Percentiles rank a stretch among this genome's conserved stretches.
Conservation (phyloP, 2,797 vertebrate species). For the Channa striata region DNA sequence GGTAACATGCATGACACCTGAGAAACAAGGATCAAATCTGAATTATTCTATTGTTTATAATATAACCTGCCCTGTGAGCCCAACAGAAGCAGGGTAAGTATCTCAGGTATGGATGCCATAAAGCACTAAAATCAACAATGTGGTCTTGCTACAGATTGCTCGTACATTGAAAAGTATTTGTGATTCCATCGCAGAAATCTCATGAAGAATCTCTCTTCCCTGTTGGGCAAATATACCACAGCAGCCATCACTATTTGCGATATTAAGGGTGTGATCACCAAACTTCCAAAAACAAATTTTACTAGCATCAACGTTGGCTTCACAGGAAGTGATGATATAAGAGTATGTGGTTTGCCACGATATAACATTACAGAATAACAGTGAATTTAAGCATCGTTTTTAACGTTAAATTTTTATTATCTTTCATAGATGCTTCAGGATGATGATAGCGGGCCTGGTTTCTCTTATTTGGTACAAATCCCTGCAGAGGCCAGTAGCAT, state of each 20-base stretch:
- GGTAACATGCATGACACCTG: neutral
- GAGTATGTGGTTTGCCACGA: conserved; percentile 31
- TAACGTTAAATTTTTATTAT: neutral
- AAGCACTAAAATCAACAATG: too few relatives aligned
- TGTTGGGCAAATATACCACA: conserved; percentile 8
- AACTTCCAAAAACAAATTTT: neutral
- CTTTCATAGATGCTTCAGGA: conserved; percentile 1
- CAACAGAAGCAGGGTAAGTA: conserved; percentile 28
- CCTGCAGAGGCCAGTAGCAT: conserved; percentile 39
- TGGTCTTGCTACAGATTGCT: too few relatives aligned
- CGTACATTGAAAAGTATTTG: neutral
- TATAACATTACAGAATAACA: neutral
- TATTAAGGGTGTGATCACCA: conserved; percentile 39
- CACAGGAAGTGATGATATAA: rapidly evolving
- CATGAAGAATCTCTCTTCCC: neutral
- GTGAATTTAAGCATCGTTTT: neutral
- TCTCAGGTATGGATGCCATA: neutral
- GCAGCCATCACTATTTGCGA: conserved; percentile 6
- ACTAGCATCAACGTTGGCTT: conserved; percentile 8
- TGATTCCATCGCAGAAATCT: conserved; percentile 31
- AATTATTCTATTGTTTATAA: rapidly evolving
- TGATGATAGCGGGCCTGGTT: rapidly evolving
- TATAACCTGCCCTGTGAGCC: rapidly evolving
- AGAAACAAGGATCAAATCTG: neutral
- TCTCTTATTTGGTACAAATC: conserved; percentile 8